Evolutionary conservation across 2,888 invertebrate species (phyloP).

Genomic region (Xestoiulus laeticollis): DNA sequence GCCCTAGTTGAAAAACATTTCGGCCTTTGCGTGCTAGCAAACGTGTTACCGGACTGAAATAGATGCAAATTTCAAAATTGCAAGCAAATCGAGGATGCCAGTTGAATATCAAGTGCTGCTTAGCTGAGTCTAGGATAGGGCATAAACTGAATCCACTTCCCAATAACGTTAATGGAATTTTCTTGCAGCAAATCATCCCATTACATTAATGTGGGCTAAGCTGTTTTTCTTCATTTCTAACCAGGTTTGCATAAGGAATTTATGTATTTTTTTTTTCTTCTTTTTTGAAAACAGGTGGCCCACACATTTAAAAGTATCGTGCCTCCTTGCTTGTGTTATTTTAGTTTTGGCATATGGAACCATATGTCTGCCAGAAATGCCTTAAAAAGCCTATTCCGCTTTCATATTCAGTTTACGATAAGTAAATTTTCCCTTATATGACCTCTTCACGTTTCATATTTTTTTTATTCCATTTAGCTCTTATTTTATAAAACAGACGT

Average conservation of each 20-base stretch:
- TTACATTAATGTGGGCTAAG: not conserved
- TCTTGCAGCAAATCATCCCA: not conserved
- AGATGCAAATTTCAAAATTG: conserved; percentile 21
- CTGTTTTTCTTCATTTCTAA: not conserved
- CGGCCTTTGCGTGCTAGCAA: not conserved
- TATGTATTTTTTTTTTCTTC: not conserved
- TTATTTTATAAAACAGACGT: conserved; percentile 1
- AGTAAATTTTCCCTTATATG: not conserved
- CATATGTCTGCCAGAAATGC: not conserved
- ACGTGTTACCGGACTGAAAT: conserved; percentile 4
- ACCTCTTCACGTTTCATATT: not conserved
- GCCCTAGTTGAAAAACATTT: not conserved
- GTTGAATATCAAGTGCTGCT: not conserved
- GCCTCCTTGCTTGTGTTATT: not conserved
- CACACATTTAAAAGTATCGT: not conserved
- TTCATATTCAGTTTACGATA: conserved; percentile 28
- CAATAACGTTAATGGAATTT: conserved; percentile 39
- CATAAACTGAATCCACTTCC: not conserved
- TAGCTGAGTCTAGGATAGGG: not conserved
- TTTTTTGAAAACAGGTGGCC: not conserved
- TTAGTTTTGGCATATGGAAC: not conserved
- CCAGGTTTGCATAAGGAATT: not conserved
- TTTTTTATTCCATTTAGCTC: not conserved
- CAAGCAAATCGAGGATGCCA: not conserved
- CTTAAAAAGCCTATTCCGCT: not conserved